phyloP scores from a whole-genome alignment of 2,888 invertebrate genomes.

The Parnassius apollo region DNA sequence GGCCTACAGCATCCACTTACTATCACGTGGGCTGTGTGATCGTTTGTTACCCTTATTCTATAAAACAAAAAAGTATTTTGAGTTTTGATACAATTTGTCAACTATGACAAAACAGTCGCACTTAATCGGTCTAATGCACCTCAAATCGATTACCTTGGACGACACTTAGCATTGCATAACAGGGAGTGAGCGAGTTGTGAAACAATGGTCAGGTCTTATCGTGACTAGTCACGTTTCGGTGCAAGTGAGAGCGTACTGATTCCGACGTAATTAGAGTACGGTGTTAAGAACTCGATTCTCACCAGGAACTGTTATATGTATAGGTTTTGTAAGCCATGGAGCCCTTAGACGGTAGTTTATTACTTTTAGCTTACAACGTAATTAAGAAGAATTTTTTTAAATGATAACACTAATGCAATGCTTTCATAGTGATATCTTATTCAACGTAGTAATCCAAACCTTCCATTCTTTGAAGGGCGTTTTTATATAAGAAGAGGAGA shows the following conservation, averaged over 20 bases:
- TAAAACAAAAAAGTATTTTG: no score
- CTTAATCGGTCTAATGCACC: slow-evolving; percentile 27
- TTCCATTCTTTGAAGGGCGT: no score
- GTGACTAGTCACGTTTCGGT: slow-evolving; percentile 28
- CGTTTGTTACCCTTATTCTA: no score
- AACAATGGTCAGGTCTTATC: slow-evolving; percentile 30
- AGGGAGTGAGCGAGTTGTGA: slow-evolving; percentile 21
- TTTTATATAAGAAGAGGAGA: no score
- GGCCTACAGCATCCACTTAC: no score
- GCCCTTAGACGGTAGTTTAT: background rate
- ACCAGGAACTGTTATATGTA: background rate
- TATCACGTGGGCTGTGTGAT: no score
- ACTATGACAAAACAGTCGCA: slow-evolving; percentile 26
- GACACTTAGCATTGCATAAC: slow-evolving; percentile 26
- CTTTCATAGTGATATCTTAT: no score
- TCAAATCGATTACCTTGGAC: slow-evolving; percentile 28
- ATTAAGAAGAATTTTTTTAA: no score
- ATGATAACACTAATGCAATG: no score
- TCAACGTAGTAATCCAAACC: no score
- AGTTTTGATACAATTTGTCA: slow-evolving; percentile 21
- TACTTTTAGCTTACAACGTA: background rate
- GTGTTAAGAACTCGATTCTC: background rate
- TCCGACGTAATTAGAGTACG: slow-evolving; percentile 10
- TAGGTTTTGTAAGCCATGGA: background rate
- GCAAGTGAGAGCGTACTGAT: slow-evolving; percentile 26